These are phyloP conservation scores for Orthonyx spaldingii DNA, from an alignment of 2,113 vertebrate genomes.

Conservation along the genomic window DNA sequence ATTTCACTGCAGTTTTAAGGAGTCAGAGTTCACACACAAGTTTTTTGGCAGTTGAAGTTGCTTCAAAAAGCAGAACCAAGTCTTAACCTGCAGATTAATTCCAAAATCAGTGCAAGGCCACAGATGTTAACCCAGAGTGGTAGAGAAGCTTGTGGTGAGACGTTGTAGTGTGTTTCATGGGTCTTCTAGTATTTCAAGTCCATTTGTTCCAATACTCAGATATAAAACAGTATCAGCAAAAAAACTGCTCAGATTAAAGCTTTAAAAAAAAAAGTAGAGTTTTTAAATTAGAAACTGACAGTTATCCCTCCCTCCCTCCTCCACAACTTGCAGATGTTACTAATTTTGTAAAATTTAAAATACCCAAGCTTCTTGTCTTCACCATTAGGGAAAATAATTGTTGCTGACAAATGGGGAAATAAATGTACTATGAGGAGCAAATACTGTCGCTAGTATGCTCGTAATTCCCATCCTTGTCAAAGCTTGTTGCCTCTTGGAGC, in stretches of 20 bases:
- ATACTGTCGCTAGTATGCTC: not conserved
- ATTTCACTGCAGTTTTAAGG: not conserved
- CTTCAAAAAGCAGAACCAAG: not conserved
- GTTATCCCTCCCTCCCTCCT: slow-evolving; percentile 19
- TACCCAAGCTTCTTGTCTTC: slow-evolving; percentile 31
- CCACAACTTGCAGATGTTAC: slow-evolving; percentile 33
- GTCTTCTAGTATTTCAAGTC: not conserved
- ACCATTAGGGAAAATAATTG: slow-evolving; percentile 54
- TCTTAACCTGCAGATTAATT: not conserved
- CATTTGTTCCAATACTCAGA: not conserved
- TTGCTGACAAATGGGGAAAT: slow-evolving; percentile 53
- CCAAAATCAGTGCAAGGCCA: not conserved
- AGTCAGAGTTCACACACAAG: not conserved
- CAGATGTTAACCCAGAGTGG: not conserved
- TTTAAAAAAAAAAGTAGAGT: not conserved
- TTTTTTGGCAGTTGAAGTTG: not conserved
- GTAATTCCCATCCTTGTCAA: slow-evolving; percentile 33
- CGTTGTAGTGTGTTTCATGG: not conserved
- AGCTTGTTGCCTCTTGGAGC: slow-evolving; percentile 38
- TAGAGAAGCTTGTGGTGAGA: not conserved
- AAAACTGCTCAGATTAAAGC: not conserved
- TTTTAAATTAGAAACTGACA: slow-evolving; percentile 20
- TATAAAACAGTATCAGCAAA: not conserved
- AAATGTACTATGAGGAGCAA: slow-evolving; percentile 33
- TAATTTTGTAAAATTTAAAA: slow-evolving; percentile 11